Base-by-base conservation (phyloP, 2,113 vertebrate species). In the Zapornia atra region DNA sequence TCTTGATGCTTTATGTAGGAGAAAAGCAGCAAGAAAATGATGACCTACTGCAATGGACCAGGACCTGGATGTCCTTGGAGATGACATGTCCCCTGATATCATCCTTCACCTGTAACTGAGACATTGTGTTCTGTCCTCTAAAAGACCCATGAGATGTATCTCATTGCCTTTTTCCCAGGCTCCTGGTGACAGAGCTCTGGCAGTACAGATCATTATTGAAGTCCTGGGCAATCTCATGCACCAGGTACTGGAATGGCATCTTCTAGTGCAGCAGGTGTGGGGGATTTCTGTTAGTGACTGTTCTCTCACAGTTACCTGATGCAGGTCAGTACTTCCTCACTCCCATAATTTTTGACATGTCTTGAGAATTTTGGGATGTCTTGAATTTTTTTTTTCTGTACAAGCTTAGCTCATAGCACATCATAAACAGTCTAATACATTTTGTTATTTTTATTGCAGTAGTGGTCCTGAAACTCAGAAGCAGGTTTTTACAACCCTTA, bases 71-170 rank as follows among this genome's bases (percentile, higher is more conserved):
- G 0, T 15, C 21, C 34, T 73, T 51, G 31, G 34, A 26, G 44
- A 15, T 15, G 33, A 36, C 0, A 1, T 31, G 18, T 31, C 9
- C 20, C 38, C 24, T 75, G 36, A 19, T 18, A 44, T 54, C 31
- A 63, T 46, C 29, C 1, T 0, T 36, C 12, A 3, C 24, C 34
- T 48, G 25, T 68, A 42, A 20, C 33, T 36, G 48, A 22, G 40
- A 20, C 12, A 18, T 0, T 0, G 13, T 16, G 26, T 22, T 81
- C 11, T 84, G 50, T 34, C 20, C 11, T 65, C 10, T 53, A 7
- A 68, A 26, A 15, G 12, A 69, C 8, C 33, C 14, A 3, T 12
- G 71, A 54, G n/a, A 8, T 72, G 4, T 13, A 15, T 50, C 15
- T 65, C 9, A 0, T 4, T 66, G 12, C 29, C 56, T 73, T 56